A percentile compares a stretch with the other conserved stretches of the same genome.
These are phyloP conservation scores for Cryptophagus acutangulus DNA, from an alignment of 2,888 invertebrate genomes.

Conservation along the genomic window DNA sequence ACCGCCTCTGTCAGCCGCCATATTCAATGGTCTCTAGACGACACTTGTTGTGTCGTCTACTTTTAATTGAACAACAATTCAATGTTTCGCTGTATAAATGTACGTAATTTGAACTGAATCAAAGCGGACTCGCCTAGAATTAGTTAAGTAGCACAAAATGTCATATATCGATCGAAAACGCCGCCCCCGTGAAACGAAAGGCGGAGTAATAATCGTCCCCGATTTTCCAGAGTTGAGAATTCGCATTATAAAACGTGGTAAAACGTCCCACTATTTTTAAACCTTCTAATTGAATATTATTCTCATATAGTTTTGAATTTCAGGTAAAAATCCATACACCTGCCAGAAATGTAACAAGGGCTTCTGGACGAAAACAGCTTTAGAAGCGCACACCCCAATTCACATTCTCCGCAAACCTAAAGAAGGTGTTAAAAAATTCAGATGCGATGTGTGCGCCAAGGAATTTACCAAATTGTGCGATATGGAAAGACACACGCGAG, in stretches of 20 bases:
- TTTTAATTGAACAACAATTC: too few relatives aligned
- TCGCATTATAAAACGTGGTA: conserved; percentile 20
- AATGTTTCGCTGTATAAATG: too few relatives aligned
- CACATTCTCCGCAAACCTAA: conserved; percentile 37
- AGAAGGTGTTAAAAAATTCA: conserved; percentile 31
- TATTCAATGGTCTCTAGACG: too few relatives aligned
- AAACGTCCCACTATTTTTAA: neutral
- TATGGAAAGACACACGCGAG: conserved; percentile 42
- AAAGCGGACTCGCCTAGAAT: too few relatives aligned
- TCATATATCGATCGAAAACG: conserved; percentile 6
- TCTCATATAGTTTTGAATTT: too few relatives aligned
- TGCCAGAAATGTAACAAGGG: conserved; percentile 40
- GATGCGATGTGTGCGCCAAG: conserved; percentile 41
- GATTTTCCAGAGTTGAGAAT: conserved; percentile 21
- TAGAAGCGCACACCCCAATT: conserved; percentile 35
- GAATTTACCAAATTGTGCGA: conserved; percentile 43
- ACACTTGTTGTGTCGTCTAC: too few relatives aligned
- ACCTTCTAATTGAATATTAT: neutral
- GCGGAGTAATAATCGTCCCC: conserved; percentile 17
- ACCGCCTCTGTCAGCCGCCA: too few relatives aligned
- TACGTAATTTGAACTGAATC: too few relatives aligned
- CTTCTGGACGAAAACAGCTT: conserved; percentile 35
- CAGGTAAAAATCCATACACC: conserved; percentile 42
- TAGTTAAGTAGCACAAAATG: too few relatives aligned
- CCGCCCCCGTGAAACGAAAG: neutral